phyloP scores from a whole-genome alignment of 2,113 vertebrate species.

The Nettapus auritus region DNA sequence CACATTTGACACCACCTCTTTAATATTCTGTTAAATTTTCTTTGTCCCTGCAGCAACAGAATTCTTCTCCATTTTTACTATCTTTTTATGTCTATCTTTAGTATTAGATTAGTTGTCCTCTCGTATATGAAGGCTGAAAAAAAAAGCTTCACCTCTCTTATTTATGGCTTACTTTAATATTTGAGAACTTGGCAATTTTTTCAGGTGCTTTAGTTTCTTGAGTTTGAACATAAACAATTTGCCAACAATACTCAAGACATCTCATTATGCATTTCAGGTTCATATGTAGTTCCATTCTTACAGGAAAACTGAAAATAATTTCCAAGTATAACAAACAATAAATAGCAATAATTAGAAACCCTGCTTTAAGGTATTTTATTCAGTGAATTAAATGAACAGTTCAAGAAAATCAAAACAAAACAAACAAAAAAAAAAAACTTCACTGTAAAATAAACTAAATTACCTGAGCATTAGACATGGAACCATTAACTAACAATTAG shows the following conservation, averaged over 20 bases:
- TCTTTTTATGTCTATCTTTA: not conserved
- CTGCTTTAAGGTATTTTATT: not conserved
- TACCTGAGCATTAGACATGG: accelerated
- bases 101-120: not conserved
- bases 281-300: not conserved
- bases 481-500: not conserved
- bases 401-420: not conserved
- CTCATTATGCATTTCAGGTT: not conserved
- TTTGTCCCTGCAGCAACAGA: not conserved
- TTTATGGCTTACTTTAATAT: not conserved
- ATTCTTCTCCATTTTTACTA: not conserved
- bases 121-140: not conserved
- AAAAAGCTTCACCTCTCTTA: not conserved
- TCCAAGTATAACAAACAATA: no score
- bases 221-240: not conserved
- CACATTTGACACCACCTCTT: not conserved
- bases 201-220: not conserved
- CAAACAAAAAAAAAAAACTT: not conserved
- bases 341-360: not conserved
- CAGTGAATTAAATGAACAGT: conserved; percentile 7
- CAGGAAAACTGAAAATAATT: not conserved
- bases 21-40: not conserved
- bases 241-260: not conserved
- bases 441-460: not conserved
- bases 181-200: not conserved